Base-by-base conservation (phyloP, 2,888 invertebrate species). In the Nematopogon swammerdamellus region DNA sequence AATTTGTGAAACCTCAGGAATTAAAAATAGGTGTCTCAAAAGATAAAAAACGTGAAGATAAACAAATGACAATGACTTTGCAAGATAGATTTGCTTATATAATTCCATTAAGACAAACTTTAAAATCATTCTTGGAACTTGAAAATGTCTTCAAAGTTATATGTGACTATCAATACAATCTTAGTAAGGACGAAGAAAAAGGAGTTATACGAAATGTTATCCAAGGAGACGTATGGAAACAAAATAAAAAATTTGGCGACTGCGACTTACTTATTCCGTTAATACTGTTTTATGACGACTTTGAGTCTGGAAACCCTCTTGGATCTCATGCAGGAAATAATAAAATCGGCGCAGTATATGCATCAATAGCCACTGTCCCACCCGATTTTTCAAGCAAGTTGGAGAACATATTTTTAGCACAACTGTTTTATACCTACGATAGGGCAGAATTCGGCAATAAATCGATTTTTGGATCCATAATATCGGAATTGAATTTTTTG, bases 341-440 rank as follows among this genome's bases (percentile, higher is more conserved):
- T 45, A 61, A 60, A 50, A 49, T 59, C 30, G 59, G 59, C 30
- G 57, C 50, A 47, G 54, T 60, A 18, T 61, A 61, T 55, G 51
- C 53, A 19, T 47, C 55, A 19, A 51, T 60, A 44, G 46, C 53
- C n/a, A 50, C 51, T 46, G 44, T 61, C 30, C 60, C 60, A 17
- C 59, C 55, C 18, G 46, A 58, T 42, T 53, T 51, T 44, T 20
- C 50, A 25, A 52, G 51, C 29, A 48, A 50, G 43, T 49, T 57
- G 18, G 55, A 57, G 50, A 56, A 56, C 49, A 50, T 57, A 42
- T 56, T 56, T 49, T 29, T 54, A 43, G 48, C 48, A 44, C 48
- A 50, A 18, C 16, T 57, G 14, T 57, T 58, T 53, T 49, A 57
- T 47, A 48, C 51, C 18, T 25, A 47, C 19, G 54, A 58, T 49